Conservation (phyloP, 2,888 invertebrate species). For the Brachyopa scutellaris region DNA sequence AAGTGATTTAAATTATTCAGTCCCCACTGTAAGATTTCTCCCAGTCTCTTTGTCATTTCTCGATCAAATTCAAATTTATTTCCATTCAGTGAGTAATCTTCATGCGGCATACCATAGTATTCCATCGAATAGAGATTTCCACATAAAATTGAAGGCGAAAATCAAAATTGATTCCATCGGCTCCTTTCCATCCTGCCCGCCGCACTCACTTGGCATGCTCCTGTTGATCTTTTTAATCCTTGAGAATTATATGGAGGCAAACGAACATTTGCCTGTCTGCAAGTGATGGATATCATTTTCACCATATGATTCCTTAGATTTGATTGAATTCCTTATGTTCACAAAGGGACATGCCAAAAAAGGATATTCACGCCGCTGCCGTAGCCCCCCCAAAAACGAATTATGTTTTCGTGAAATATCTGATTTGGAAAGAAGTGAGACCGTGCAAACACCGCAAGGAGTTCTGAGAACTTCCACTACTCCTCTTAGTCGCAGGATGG, state of each 20-base stretch:
- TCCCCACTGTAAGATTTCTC: not conserved
- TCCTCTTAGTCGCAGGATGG: not conserved
- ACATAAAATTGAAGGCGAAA: constrained; percentile 22
- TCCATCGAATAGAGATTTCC: constrained; percentile 17
- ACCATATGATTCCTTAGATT: constrained; percentile 52
- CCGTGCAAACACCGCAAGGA: not conserved
- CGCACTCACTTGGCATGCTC: not conserved
- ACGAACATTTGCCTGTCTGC: constrained; percentile 26
- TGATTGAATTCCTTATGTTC: constrained; percentile 63
- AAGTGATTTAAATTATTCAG: not conserved
- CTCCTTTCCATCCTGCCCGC: not conserved
- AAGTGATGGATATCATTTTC: constrained; percentile 65
- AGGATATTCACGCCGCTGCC: not conserved
- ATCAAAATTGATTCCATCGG: constrained; percentile 38
- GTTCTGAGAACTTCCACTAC: not conserved
- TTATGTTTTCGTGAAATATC: constrained; percentile 43
- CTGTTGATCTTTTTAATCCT: constrained; percentile 57
- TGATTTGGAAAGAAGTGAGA: constrained; percentile 40
- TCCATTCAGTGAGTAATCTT: constrained; percentile 39
- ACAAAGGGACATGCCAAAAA: constrained; percentile 31
- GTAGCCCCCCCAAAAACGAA: constrained; percentile 10
- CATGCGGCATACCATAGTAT: constrained; percentile 21
- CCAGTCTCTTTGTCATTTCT: not conserved
- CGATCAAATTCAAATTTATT: constrained; percentile 41
- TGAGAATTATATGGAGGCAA: not conserved